Base-by-base conservation (phyloP, 64 coral and sea anemone genomes). In the Anthopleura sola region DNA sequence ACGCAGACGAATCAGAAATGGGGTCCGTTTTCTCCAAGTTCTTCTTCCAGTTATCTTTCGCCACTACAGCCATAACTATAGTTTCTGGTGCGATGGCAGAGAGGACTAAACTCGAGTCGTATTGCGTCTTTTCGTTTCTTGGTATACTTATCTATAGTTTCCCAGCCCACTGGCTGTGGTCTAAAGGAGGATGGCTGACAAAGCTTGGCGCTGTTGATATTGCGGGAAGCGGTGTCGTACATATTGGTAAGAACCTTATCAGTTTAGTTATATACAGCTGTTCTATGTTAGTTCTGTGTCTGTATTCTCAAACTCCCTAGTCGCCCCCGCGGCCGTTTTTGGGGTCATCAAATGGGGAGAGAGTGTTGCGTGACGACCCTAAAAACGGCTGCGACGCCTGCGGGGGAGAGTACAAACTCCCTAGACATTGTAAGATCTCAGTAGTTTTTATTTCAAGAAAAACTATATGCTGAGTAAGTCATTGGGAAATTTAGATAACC, bases 41-140 rank as follows among this genome's bases (percentile, higher is more conserved):
- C 50, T 91, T 91, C 60, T 91, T 91, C 37, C 90, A 91, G 66
- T 77, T 91, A 9, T 91, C 90, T 16, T 91, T 91, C 23, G 90
- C 90, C 1, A 91, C 90, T 36, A 91, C 90, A 46, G 90, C 90
- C 5, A 82, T 91, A 8, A 91, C 90, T 26, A 91, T 91, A 50
- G 90, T 91, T 26, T 91, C 90, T 44, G 90, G 90, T 33, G 90
- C 90, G 33, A 91, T 91, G 90, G 85, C 90, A 75, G 90, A 91
- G 33, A 87, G 90, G 50, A 87, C 60, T 49, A 91, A 62, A 47
- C 86, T 91, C 60, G 85, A 91, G 57, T 91, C 90, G 48, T 91
- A 87, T 54, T 91, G 90, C 31, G 36, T 87, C 10, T 91, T 91
- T 40, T 91, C 90, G 47, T 91, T 87, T 58, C 58, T 91, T 51